Conservation (phyloP, 2,888 invertebrate genomes). For the Torymus tubicola region DNA sequence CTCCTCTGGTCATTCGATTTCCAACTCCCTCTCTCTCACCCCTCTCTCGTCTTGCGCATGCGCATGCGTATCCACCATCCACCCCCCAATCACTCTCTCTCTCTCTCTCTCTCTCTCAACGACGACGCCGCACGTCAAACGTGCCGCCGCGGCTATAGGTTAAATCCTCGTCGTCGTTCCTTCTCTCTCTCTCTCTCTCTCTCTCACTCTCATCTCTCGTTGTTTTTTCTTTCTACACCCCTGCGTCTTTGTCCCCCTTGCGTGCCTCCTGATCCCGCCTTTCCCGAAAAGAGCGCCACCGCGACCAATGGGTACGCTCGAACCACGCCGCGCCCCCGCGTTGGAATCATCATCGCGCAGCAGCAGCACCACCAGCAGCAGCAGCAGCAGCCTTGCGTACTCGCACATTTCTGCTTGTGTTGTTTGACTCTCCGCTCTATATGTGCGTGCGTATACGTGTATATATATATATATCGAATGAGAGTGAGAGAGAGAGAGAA, state of each 20-base stretch:
- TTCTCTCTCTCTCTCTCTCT: slow-evolving; percentile 71
- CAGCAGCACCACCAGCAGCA: too few relatives aligned
- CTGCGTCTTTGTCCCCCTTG: background rate
- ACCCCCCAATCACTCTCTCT: background rate
- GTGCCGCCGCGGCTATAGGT: slow-evolving; percentile 74
- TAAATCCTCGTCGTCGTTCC: slow-evolving; percentile 71
- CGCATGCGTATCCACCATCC: slow-evolving; percentile 35
- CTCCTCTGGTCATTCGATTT: slow-evolving; percentile 41
- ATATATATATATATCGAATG: too few relatives aligned
- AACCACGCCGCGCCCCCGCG: slow-evolving; percentile 62
- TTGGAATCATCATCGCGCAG: too few relatives aligned
- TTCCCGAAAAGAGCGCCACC: slow-evolving; percentile 71
- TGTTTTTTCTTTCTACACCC: background rate
- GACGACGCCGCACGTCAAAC: slow-evolving; percentile 68
- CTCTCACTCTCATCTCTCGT: slow-evolving; percentile 57
- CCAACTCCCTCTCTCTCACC: background rate
- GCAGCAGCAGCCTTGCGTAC: too few relatives aligned
- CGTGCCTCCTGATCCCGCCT: slow-evolving; percentile 76
- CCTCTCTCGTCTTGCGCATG: background rate
- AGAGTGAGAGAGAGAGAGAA: too few relatives aligned
- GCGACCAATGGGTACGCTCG: slow-evolving; percentile 72
- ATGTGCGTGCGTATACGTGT: too few relatives aligned
- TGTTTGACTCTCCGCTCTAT: too few relatives aligned
- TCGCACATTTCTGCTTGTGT: too few relatives aligned
- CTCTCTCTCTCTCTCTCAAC: background rate